phyloP scores from a whole-genome alignment of 2,797 vertebrate species.

The Tiaroga cobitis region DNA sequence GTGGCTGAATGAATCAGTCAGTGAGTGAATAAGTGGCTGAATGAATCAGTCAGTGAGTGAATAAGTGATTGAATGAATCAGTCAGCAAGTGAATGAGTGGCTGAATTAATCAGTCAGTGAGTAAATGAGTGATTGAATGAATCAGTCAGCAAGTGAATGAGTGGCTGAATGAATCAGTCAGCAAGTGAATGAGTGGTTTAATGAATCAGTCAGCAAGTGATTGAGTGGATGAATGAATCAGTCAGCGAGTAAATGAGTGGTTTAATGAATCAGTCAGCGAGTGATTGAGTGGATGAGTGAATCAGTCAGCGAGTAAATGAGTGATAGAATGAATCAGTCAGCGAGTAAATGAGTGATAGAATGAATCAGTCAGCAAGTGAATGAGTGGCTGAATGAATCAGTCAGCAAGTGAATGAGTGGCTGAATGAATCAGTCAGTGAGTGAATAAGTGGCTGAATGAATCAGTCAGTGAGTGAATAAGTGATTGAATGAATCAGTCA shows the following conservation, averaged over 20 bases:
- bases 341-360: background rate
- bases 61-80: background rate
- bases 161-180: background rate
- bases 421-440: slow-evolving; percentile 10
- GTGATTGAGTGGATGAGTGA: background rate
- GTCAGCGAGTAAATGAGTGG: background rate
- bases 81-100: background rate
- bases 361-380: too few relatives aligned
- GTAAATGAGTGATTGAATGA: background rate
- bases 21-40: background rate
- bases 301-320: slow-evolving; percentile 61
- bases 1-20: background rate
- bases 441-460: background rate
- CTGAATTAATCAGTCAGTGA: background rate
- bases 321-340: background rate
- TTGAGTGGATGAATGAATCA: background rate
- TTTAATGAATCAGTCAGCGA: slow-evolving; percentile 3
- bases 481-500: background rate
- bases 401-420: background rate
- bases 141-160: background rate
- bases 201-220: background rate
- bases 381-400: background rate
- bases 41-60: background rate
- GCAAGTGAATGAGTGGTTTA: background rate
- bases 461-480: too few relatives aligned